Percentiles rank a stretch among this genome's conserved stretches.
Evolutionary conservation across 2,113 vertebrate species (phyloP).

Genomic region (Macquaria australasica): DNA sequence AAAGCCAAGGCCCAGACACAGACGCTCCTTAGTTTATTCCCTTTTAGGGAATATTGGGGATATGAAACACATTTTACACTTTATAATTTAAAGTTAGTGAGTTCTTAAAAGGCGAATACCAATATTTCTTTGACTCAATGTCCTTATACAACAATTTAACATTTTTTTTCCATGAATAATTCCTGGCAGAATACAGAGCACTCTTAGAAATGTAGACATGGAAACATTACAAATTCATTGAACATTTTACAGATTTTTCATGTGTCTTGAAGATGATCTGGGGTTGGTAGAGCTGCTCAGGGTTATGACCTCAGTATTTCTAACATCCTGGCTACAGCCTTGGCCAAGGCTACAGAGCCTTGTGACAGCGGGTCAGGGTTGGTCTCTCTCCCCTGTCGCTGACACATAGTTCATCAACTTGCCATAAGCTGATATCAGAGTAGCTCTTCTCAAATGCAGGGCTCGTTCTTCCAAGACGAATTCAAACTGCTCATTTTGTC

Average conservation of each 20-base stretch:
- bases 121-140: too few relatives aligned
- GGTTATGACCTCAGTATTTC: neutral
- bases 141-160: too few relatives aligned
- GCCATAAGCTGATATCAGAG: neutral
- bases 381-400: neutral
- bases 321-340: neutral
- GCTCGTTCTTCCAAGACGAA: neutral
- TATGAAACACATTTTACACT: too few relatives aligned
- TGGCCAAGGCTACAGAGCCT: neutral
- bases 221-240: neutral
- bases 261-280: neutral
- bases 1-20: too few relatives aligned
- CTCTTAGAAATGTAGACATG: too few relatives aligned
- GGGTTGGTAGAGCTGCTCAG: neutral
- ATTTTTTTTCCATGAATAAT: too few relatives aligned
- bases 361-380: neutral
- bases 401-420: neutral
- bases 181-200: too few relatives aligned
- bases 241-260: neutral
- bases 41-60: too few relatives aligned
- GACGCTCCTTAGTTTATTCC: too few relatives aligned
- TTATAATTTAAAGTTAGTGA: too few relatives aligned
- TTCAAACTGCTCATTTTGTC: neutral
- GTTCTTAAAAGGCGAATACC: too few relatives aligned
- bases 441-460: neutral